Conservation (phyloP, 2,113 vertebrate species). For the Nothocercus julius region DNA sequence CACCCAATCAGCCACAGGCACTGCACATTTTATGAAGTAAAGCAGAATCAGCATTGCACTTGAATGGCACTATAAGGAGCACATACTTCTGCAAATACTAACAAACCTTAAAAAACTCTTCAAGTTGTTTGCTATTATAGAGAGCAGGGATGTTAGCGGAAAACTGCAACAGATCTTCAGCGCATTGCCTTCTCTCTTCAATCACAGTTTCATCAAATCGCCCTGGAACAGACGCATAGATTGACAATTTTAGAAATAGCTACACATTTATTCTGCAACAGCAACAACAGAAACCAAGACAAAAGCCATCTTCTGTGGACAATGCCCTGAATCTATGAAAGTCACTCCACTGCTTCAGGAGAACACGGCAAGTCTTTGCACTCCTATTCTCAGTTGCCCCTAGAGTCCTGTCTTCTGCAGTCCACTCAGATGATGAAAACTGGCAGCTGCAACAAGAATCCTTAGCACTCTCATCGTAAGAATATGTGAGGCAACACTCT, state of each 20-base stretch:
- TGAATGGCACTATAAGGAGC: not conserved
- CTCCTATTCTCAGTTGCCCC: constrained; percentile 42
- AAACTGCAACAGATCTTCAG: constrained; percentile 96
- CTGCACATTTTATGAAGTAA: not conserved
- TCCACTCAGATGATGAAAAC: constrained; percentile 38
- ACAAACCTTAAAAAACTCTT: constrained; percentile 96
- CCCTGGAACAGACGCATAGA: constrained; percentile 77
- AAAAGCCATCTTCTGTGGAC: constrained; percentile 21
- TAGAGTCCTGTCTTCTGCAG: not conserved
- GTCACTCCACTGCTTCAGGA: constrained; percentile 43
- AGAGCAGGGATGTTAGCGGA: constrained; percentile 96
- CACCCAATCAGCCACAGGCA: not conserved
- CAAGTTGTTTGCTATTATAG: constrained; percentile 90
- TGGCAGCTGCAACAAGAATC: constrained; percentile 44
- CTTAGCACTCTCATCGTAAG: constrained; percentile 21
- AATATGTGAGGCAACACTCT: constrained; percentile 56
- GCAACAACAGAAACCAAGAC: not conserved
- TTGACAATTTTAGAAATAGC: constrained; percentile 16
- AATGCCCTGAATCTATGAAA: constrained; percentile 36
- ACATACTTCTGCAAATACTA: constrained; percentile 36
- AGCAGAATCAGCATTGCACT: not conserved
- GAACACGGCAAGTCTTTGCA: constrained; percentile 47
- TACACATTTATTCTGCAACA: not conserved
- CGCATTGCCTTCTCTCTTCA: constrained; percentile 95
- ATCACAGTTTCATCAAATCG: constrained; percentile 94